Base-by-base conservation (phyloP, 2,797 vertebrate species). In the Eulemur mongoz region DNA sequence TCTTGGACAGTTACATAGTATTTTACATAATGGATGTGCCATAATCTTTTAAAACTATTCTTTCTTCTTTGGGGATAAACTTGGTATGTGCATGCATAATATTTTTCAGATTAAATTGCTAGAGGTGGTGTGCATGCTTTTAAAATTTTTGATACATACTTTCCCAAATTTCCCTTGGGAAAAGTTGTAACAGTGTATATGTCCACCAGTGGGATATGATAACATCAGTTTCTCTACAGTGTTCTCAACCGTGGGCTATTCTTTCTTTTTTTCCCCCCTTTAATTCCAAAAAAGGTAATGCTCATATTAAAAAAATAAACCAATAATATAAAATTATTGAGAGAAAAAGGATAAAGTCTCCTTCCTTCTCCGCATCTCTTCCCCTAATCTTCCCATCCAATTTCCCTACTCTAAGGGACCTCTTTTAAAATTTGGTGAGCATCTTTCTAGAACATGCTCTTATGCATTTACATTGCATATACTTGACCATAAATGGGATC, bases 31-130 rank as follows among this genome's bases (percentile, higher is more conserved):
- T 81, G 25, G 14, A 54, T 72, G 9, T 32, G 2, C 35, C 23
- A 32, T 76, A 22, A 82, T 73, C n/a, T 79, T 52, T 27, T 17
- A 45, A 75, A 75, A 75, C 27, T n/a, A 17, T 32, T 50, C 20
- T 30, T 78, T 72, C 67, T 76, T 93, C n/a, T 23, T 69, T 5
- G 50, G 45, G 15, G 22, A 2, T 78, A 81, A 43, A 8, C 5
- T 52, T 89, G 13, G 13, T 67, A 9, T 50, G n/a, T 54, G 25
- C 52, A 23, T 5, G 18, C 0, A 8, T 32, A 89, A 20, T 61
- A 82, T 89, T 93, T 17, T 40, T 96, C 27, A 43, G 70, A 83
- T 83, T 93, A 79, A 93, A 89, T 65, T 65, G 32, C 20, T 91
- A 50, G 23, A 82, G 27, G 61, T 63, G 11, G 6, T 40, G 75